These are phyloP conservation scores for Alexandromys fortis DNA, from an alignment of 2,113 vertebrate species.

Conservation along the genomic window DNA sequence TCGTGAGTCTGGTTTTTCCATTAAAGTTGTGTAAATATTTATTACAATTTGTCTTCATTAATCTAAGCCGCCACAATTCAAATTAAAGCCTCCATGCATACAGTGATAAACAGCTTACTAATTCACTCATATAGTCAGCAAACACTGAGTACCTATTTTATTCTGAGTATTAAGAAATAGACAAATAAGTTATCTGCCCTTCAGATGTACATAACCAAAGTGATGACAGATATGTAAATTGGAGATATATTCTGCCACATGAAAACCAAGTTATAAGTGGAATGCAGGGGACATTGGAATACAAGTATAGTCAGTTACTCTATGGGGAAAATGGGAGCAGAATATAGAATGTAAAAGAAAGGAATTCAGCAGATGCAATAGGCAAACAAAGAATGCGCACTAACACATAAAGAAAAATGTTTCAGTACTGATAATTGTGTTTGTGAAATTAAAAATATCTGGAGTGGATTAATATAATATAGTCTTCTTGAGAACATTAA, in stretches of 20 bases:
- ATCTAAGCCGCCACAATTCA: neutral
- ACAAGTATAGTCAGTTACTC: neutral
- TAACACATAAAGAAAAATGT: neutral
- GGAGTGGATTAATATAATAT: neutral
- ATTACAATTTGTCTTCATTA: too few species aligned
- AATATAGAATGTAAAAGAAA: neutral
- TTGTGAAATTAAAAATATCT: neutral
- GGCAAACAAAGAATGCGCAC: neutral
- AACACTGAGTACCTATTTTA: slow-evolving; percentile 28
- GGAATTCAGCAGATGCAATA: neutral
- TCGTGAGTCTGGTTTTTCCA: too few species aligned
- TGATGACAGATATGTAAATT: neutral
- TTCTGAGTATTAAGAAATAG: slow-evolving; percentile 47
- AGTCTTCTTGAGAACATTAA: neutral
- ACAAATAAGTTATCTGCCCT: slow-evolving; percentile 54
- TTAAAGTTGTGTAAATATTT: too few species aligned
- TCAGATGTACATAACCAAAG: slow-evolving; percentile 11
- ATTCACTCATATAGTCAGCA: slow-evolving; percentile 34
- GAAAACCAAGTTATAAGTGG: slow-evolving; percentile 2
- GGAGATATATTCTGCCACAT: neutral
- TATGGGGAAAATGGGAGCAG: neutral
- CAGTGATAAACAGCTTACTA: slow-evolving; percentile 33
- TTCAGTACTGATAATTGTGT: neutral
- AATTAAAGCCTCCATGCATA: slow-evolving; percentile 16
- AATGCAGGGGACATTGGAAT: neutral